Evolutionary conservation across 1,140 invertebrate species (phyloP).

Genomic region (Tenebrio molitor): DNA sequence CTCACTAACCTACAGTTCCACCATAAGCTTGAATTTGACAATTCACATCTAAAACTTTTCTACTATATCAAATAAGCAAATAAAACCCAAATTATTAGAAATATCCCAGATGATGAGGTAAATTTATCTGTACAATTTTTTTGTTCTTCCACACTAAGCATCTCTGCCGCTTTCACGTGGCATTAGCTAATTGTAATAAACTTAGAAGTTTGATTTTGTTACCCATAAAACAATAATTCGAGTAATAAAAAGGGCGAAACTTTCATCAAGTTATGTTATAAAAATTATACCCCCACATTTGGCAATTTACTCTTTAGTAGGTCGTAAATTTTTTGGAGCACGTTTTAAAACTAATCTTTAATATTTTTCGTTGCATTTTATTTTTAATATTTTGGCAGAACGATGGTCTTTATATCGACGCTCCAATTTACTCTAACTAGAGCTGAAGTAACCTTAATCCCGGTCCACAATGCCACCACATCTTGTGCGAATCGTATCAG

Average conservation of each 20-base stretch:
- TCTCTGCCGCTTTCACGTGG: too few relatives aligned
- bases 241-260: neutral
- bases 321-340: too few relatives aligned
- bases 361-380: too few relatives aligned
- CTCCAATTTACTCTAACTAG: slow-evolving; percentile 16
- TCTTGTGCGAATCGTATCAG: neutral
- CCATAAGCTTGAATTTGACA: too few relatives aligned
- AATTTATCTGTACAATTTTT: too few relatives aligned
- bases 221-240: neutral
- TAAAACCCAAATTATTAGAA: too few relatives aligned
- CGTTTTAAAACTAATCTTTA: too few relatives aligned
- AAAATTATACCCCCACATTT: slow-evolving; percentile 9
- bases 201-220: neutral
- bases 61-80: too few relatives aligned
- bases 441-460: slow-evolving; percentile 15
- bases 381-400: neutral
- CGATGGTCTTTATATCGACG: neutral
- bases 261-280: neutral
- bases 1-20: too few relatives aligned
- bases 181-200: slow-evolving; percentile 1
- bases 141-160: too few relatives aligned
- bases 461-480: slow-evolving; percentile 6
- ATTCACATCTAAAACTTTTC: too few relatives aligned
- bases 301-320: neutral
- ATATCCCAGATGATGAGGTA: too few relatives aligned